phyloP scores from a whole-genome alignment of 2,888 invertebrate species.

The Cylloceria caligata region DNA sequence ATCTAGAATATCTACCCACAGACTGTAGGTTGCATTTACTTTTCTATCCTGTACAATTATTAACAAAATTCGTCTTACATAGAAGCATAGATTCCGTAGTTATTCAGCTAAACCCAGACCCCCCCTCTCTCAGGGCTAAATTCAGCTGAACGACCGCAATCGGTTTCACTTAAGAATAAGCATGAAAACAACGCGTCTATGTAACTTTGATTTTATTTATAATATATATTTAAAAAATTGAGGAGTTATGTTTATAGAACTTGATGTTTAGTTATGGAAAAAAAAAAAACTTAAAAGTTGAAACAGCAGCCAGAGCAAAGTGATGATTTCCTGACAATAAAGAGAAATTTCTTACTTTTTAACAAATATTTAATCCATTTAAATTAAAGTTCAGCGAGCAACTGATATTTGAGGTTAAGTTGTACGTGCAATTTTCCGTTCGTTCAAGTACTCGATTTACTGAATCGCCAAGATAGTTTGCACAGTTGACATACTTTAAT shows the following conservation, averaged over 20 bases:
- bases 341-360: not conserved
- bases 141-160: no score
- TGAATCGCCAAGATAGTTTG: not conserved
- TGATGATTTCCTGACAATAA: constrained; percentile 1
- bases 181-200: no score
- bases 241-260: constrained; percentile 29
- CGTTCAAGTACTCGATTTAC: not conserved
- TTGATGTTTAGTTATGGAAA: not conserved
- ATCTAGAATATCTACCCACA: no score
- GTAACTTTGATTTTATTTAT: no score
- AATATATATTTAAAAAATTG: not conserved
- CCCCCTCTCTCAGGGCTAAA: no score
- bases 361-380: not conserved
- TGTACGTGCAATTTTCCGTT: not conserved
- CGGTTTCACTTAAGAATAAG: no score
- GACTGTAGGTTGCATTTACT: no score
- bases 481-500: constrained; percentile 25
- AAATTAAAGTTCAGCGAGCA: not conserved
- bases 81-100: no score
- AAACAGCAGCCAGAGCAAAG: not conserved
- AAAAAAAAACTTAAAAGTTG: not conserved
- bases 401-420: constrained; percentile 46
- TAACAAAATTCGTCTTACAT: no score
- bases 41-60: no score
- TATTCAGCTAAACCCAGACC: no score